A percentile compares a stretch with the other conserved stretches of the same genome.
Conservation (phyloP, 2,888 invertebrate genomes). For the Athripsodes cinereus region DNA sequence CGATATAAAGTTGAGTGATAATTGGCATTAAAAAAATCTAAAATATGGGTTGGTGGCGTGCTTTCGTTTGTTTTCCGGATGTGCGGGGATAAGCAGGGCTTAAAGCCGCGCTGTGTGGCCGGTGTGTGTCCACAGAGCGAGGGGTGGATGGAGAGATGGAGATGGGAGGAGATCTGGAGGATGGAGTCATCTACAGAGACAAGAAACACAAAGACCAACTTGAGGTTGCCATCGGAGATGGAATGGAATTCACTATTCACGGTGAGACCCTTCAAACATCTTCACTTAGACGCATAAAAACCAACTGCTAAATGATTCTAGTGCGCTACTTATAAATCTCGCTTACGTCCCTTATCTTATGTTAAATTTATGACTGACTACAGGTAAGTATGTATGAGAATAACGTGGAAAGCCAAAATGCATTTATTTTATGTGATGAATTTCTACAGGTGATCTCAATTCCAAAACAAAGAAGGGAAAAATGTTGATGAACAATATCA, state of each 20-base stretch:
- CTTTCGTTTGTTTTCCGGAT: conserved; percentile 45
- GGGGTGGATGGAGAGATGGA: conserved; percentile 58
- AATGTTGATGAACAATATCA: conserved; percentile 74
- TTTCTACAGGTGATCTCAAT: conserved; percentile 68
- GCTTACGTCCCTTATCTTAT: no score
- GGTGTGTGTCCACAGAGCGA: conserved; percentile 64
- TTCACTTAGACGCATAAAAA: no score
- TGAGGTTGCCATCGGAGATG: conserved; percentile 87
- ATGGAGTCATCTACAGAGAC: conserved; percentile 79
- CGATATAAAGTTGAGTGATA: background rate
- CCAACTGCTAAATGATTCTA: no score
- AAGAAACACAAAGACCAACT: conserved; percentile 85
- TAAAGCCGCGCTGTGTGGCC: conserved; percentile 54
- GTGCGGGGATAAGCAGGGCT: conserved; percentile 40
- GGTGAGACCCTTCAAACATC: no score
- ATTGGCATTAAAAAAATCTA: conserved; percentile 15
- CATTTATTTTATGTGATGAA: no score
- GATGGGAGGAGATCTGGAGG: conserved; percentile 64
- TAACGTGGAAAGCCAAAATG: background rate
- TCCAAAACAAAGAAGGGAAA: conserved; percentile 78
- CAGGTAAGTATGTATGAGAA: background rate
- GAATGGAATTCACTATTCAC: conserved; percentile 91
- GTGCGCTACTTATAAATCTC: no score
- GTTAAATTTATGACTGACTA: no score
- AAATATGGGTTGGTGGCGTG: conserved; percentile 34